Percentiles rank a stretch among this genome's conserved stretches.
Evolutionary conservation across 2,888 invertebrate species (phyloP).

Genomic region (Orthonychiurus folsomi): DNA sequence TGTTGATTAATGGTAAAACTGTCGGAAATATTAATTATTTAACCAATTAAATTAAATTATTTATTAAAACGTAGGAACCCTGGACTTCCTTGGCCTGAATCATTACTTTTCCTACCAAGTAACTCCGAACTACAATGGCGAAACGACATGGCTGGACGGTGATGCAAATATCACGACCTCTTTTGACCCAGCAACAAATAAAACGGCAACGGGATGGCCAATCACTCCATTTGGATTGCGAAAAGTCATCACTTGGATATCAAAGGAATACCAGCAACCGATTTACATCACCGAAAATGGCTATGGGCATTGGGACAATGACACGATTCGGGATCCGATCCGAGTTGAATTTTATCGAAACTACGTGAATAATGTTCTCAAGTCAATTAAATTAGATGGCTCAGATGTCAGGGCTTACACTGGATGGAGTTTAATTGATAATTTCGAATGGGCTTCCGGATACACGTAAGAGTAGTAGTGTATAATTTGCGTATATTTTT

Average conservation of each 20-base stretch:
- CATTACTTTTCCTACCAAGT: neutral
- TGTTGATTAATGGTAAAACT: conserved; percentile 3
- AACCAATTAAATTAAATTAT: neutral
- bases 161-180: neutral
- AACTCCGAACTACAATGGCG: neutral
- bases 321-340: neutral
- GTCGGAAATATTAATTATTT: neutral
- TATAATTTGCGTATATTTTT: neutral
- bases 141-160: neutral
- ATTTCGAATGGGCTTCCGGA: conserved; percentile 2
- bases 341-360: neutral
- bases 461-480: conserved; percentile 1
- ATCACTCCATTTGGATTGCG: neutral
- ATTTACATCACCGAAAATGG: conserved; percentile 4
- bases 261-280: neutral
- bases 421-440: conserved; percentile 3
- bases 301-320: neutral
- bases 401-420: conserved; percentile 1
- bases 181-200: neutral
- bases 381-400: neutral
- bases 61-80: neutral
- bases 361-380: conserved; percentile 1
- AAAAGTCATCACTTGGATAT: neutral
- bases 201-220: neutral
- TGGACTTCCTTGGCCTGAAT: conserved; percentile 7